Base-by-base conservation (phyloP, 2,888 invertebrate genomes). In the Arge pagana region DNA sequence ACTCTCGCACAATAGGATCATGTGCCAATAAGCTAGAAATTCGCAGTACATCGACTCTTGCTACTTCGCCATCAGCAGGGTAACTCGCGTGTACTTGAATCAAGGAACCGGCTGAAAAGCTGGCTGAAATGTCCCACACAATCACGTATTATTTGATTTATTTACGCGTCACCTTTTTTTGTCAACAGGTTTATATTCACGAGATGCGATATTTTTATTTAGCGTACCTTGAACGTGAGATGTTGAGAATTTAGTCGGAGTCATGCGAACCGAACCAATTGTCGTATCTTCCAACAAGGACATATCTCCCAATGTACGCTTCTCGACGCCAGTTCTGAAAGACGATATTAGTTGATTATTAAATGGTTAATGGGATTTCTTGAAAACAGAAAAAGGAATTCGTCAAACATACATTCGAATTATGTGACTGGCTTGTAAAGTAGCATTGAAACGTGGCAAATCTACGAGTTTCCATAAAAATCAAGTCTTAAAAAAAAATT, bases 201-300 rank as follows among this genome's bases (percentile, higher is more conserved):
- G n/a, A 56, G 51, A 23, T 33, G 4, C 35, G 10, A n/a, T n/a
- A n/a, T n/a, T n/a, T n/a, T n/a, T n/a, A n/a, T n/a, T 42, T 65
- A 59, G 40, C 66, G 69, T 65, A 75, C 76, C 76, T 59, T 71
- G 68, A 52, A 87, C 79, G 71, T 95, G 94, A n/a, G 93, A 88
- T 24, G 87, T 88, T 41, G 87, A 82, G 79, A 87, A 93, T 74
- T 91, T 90, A 57, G 85, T 86, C 15, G 94, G 94, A 4, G 93
- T 94, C 77, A 89, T 80, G 51, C 93, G 82, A 66, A 87, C 87
- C 10, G 85, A 84, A 64, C 82, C 80, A 64, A 79, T 78, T 40
- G 81, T 81, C 18, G 82, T 80, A 65, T 83, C 84, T 62, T 85
- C 85, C 61, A 83, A 72, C 50, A 68, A 52, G 4, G 74, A 73